Evolutionary conservation across 23 tunicate species (phyloP).

Genomic region (Clavelina lepadiformis): DNA sequence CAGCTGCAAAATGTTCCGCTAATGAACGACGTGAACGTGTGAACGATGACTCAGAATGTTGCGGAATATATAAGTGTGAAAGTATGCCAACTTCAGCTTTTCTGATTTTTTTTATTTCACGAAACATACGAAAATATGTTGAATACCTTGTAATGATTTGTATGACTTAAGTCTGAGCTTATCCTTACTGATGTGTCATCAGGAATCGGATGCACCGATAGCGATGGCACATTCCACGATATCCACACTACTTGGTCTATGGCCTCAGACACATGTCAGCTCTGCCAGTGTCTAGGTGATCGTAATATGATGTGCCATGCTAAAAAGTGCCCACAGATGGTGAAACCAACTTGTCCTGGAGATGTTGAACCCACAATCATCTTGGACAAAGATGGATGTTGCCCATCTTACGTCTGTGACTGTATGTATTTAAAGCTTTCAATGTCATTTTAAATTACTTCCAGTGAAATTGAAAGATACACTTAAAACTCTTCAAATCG

Average conservation of each 20-base stretch:
- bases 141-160: neutral
- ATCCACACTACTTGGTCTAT: conserved; percentile 58
- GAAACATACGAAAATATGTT: too few species aligned
- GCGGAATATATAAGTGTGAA: conserved; percentile 67
- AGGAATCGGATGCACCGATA: conserved; percentile 90
- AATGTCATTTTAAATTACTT: neutral
- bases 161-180: neutral
- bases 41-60: conserved; percentile 71
- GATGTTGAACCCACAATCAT: conserved; percentile 80
- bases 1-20: conserved; percentile 34
- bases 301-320: conserved; percentile 68
- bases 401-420: conserved; percentile 89
- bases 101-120: neutral
- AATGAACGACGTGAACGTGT: conserved; percentile 54
- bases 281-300: conserved; percentile 72
- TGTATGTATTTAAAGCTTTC: conserved; percentile 47
- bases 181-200: neutral
- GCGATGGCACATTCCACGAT: conserved; percentile 65
- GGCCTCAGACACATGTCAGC: conserved; percentile 66
- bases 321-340: conserved; percentile 33
- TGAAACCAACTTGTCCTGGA: conserved; percentile 49
- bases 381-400: conserved; percentile 75
- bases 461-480: too few species aligned
- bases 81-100: conserved; percentile 34
- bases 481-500: too few species aligned